phyloP scores from a whole-genome alignment of 2,113 vertebrate species.

The Odocoileus virginianus region DNA sequence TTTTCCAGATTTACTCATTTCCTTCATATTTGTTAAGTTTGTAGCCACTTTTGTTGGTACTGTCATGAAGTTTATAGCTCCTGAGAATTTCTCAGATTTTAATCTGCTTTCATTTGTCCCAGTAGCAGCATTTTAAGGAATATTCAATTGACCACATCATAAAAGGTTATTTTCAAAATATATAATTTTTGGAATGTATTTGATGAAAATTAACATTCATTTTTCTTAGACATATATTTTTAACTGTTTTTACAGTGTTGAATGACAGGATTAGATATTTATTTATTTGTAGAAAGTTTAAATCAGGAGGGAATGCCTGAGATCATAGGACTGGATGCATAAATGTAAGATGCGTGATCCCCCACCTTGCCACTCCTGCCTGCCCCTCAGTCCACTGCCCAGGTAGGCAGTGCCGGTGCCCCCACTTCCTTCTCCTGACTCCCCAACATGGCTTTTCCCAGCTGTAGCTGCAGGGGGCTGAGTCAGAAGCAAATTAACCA shows the following conservation, averaged over 20 bases:
- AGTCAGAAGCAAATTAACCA: background rate
- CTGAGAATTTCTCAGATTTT: background rate
- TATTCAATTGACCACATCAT: background rate
- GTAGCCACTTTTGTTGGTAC: background rate
- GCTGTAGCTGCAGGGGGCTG: background rate
- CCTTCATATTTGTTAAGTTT: background rate
- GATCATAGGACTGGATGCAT: background rate
- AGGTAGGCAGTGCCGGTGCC: background rate
- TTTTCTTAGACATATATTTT: background rate
- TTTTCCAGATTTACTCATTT: background rate
- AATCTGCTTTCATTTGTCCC: background rate
- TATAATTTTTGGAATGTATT: background rate
- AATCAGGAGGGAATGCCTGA: background rate
- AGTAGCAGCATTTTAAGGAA: background rate
- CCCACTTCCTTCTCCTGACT: accelerated
- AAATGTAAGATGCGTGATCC: background rate
- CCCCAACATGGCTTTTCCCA: background rate
- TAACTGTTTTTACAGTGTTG: background rate
- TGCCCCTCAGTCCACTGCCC: background rate
- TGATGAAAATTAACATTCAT: background rate
- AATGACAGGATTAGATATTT: background rate
- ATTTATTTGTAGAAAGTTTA: background rate
- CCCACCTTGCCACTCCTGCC: too few relatives aligned
- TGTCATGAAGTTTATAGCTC: background rate
- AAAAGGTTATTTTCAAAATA: background rate